Base-by-base conservation (phyloP, 2,888 invertebrate species). In the Pterostichus niger region DNA sequence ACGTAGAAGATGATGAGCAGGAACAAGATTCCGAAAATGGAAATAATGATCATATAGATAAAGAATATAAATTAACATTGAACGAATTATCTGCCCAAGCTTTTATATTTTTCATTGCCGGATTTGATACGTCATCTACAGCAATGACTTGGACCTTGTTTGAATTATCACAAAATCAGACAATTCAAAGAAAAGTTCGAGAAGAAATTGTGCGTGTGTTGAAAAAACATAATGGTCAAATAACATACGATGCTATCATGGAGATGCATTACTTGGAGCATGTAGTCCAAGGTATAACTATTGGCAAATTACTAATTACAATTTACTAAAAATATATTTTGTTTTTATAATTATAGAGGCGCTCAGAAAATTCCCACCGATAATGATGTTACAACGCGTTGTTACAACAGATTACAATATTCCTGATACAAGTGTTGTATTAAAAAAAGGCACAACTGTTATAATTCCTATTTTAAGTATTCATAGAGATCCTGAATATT, bases 71-170 rank as follows among this genome's bases (percentile, higher is more conserved):
- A 46, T 82, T 87, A 52, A 85, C 84, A 7, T 31, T 86, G 10
- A 85, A 88, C 0, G 85, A 86, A 81, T 84, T 91, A 13, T 84
- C 87, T 0, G 88, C 91, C 0, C 90, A 91, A 64, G 86, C 89
- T 4, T 86, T 90, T 1, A 87, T 91, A 0, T 91, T 92, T 84
- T 91, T 91, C 84, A 44, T 89, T 0, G 92, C 91, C 15, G 91
- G 91, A 0, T 91, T 90, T 84, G 91, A 91, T 84, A 91, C 91
- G 0, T 90, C 91, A 0, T 90, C 91, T 0, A 87, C 89, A 0
- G 89, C 90, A 0, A 86, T 91, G 73, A 87, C 88, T 24, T 90
- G 89, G 56, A 84, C 88, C 0, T 85, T 89, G 0, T 91, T 89
- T 84, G 88, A 90, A 54, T 84, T 92, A 10, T 90, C 91, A 0